Conservation (phyloP, 2,888 invertebrate species). For the Emmelina monodactyla region DNA sequence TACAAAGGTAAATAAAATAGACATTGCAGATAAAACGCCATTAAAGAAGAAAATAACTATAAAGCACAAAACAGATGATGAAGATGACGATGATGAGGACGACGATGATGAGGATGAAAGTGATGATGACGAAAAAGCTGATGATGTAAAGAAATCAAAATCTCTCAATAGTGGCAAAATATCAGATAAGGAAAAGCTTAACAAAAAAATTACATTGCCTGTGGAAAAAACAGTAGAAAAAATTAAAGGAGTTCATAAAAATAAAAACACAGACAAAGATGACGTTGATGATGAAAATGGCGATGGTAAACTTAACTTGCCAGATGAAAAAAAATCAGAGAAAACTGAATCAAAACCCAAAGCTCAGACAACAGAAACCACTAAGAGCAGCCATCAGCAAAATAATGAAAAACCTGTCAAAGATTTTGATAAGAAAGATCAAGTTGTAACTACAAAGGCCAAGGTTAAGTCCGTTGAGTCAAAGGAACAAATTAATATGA, state of each 20-base stretch:
- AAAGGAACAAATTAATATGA: too few species aligned
- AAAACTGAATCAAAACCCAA: conserved; percentile 5
- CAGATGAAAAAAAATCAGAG: conserved; percentile 11
- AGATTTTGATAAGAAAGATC: too few species aligned
- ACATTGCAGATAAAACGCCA: not conserved
- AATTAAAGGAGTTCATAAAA: too few species aligned
- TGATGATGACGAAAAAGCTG: not conserved
- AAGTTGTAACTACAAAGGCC: too few species aligned
- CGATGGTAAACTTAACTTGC: conserved; percentile 14
- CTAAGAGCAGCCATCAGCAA: too few species aligned
- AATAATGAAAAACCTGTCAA: too few species aligned
- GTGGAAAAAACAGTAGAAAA: too few species aligned
- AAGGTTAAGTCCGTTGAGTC: not conserved
- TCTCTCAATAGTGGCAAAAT: not conserved
- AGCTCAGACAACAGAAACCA: conserved; percentile 9
- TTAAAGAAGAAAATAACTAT: not conserved
- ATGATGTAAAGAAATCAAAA: not conserved
- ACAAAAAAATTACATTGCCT: not conserved
- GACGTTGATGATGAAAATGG: conserved; percentile 15
- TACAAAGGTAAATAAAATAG: not conserved
- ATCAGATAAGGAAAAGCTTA: not conserved
- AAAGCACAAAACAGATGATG: not conserved
- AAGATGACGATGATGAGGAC: conserved; percentile 20
- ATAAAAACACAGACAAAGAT: conserved; percentile 12
- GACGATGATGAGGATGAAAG: conserved; percentile 17